A percentile compares a stretch with the other conserved stretches of the same genome.
Conservation (phyloP, 2,888 invertebrate genomes). For the Scrobipalpa costella region DNA sequence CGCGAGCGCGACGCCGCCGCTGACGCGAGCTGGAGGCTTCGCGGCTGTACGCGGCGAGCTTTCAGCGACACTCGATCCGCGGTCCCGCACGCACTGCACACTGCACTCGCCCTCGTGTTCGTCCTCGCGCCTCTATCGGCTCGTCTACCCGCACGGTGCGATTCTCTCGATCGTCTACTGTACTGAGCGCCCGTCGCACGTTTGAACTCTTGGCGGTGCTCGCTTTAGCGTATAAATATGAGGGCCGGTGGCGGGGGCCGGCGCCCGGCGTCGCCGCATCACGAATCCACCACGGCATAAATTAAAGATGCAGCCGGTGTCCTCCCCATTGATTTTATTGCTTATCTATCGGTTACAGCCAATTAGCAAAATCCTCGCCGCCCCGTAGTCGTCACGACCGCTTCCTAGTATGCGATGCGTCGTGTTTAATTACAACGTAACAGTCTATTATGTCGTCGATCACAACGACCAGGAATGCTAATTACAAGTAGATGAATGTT, state of each 20-base stretch:
- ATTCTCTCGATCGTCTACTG: conserved; percentile 78
- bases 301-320: conserved; percentile 78
- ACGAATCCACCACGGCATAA: conserved; percentile 76
- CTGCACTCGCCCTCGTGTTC: conserved; percentile 75
- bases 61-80: conserved; percentile 71
- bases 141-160: conserved; percentile 72
- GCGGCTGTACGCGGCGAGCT: conserved; percentile 71
- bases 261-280: conserved; percentile 73
- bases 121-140: conserved; percentile 30
- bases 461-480: conserved; percentile 18
- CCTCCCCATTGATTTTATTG: conserved; percentile 77
- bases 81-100: conserved; percentile 76
- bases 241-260: conserved; percentile 77
- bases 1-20: conserved; percentile 52
- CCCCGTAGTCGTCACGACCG: conserved; percentile 54
- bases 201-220: conserved; percentile 78
- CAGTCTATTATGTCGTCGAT: conserved; percentile 41
- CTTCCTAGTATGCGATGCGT: conserved; percentile 60
- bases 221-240: conserved; percentile 80
- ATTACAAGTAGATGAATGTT: conserved; percentile 23
- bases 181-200: conserved; percentile 77
- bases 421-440: conserved; percentile 53
- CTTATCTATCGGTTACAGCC: conserved; percentile 72
- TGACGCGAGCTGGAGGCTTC: conserved; percentile 65
- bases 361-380: conserved; percentile 73